These are phyloP conservation scores for Alosa alosa DNA, from an alignment of 2,113 vertebrate species.

Conservation along the genomic window DNA sequence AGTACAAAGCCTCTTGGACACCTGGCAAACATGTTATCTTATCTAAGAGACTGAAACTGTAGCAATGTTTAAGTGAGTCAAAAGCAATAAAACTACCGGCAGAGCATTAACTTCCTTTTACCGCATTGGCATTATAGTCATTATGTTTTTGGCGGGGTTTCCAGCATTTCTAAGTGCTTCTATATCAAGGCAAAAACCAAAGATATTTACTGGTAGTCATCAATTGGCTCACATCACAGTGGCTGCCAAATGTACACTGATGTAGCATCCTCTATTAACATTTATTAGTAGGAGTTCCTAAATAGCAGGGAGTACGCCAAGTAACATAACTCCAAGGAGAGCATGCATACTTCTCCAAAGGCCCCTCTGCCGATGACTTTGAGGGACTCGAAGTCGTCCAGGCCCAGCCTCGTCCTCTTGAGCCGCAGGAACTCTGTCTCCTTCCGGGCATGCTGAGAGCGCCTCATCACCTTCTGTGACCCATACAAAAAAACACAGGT, in stretches of 20 bases:
- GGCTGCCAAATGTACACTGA: neutral
- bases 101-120: neutral
- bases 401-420: slow-evolving; percentile 90
- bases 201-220: neutral
- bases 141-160: neutral
- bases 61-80: neutral
- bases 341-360: slow-evolving; percentile 86
- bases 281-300: neutral
- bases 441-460: slow-evolving; percentile 94
- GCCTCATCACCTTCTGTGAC: slow-evolving; percentile 86
- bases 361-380: slow-evolving; percentile 98
- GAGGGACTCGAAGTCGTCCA: slow-evolving; percentile 96
- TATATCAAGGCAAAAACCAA: neutral
- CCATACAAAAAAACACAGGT: slow-evolving; percentile 2
- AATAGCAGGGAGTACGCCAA: neutral
- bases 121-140: neutral
- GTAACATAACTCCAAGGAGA: neutral
- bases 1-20: neutral
- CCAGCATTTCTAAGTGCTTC: neutral
- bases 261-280: neutral
- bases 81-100: neutral
- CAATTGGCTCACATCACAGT: neutral
- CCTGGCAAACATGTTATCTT: neutral
- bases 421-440: slow-evolving; percentile 94
- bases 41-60: neutral